Conservation (phyloP, 2,797 vertebrate genomes). For the Glyptemys insculpta region DNA sequence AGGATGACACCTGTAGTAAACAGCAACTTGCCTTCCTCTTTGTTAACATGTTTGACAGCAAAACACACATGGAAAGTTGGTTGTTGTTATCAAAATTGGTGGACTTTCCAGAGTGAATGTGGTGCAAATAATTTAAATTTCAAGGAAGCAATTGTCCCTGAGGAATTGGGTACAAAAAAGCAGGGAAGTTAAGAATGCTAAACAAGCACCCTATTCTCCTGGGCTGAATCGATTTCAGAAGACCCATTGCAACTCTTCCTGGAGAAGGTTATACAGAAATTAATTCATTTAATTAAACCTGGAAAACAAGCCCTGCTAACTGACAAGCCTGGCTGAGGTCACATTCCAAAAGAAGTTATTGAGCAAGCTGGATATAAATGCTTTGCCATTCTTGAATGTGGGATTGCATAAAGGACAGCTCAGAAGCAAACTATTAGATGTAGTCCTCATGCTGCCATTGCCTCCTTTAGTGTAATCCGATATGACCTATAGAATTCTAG, state of each 20-base stretch:
- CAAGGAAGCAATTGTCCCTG: neutral
- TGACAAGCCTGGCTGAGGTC: neutral
- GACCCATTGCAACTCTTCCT: neutral
- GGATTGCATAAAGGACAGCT: neutral
- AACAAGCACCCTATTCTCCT: neutral
- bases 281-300: neutral
- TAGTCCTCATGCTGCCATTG: neutral
- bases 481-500: neutral
- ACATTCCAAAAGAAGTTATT: neutral
- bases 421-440: neutral
- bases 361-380: neutral
- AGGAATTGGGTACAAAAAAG: neutral
- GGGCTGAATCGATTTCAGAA: neutral
- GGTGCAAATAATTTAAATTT: neutral
- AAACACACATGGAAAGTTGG: neutral
- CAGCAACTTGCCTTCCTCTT: neutral
- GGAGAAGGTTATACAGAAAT: neutral
- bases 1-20: neutral
- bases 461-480: neutral
- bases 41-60: neutral
- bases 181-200: neutral
- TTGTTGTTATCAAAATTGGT: neutral
- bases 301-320: neutral
- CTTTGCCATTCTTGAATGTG: neutral
- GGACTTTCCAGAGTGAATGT: neutral